Evolutionary conservation across 1,140 invertebrate species (phyloP).

Genomic region (Drosophila kepulauana): DNA sequence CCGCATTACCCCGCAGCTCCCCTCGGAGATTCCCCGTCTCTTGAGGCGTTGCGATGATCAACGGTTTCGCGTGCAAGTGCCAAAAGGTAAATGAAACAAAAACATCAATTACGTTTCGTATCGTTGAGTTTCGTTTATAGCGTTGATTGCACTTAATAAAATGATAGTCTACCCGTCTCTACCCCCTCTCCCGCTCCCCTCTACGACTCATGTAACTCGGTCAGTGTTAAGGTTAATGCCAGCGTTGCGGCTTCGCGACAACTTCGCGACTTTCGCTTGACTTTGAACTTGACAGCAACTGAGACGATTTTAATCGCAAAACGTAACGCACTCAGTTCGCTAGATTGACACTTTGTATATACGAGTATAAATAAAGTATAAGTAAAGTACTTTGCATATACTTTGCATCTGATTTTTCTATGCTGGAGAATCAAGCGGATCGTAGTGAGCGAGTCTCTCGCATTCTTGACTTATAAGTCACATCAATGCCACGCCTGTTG

Average conservation of each 20-base stretch:
- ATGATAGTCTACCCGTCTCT: not conserved
- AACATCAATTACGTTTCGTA: conserved; percentile 40
- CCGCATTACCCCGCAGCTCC: not conserved
- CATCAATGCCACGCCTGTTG: not conserved
- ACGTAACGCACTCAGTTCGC: not conserved
- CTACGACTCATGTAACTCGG: conserved; percentile 19
- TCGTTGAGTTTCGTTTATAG: conserved; percentile 1
- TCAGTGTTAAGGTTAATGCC: conserved; percentile 46
- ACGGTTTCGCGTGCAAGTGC: conserved; percentile 64
- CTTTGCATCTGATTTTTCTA: not conserved
- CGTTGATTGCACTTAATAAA: conserved; percentile 20
- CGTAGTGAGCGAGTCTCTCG: not conserved
- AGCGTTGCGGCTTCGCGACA: not conserved
- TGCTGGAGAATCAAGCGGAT: not conserved
- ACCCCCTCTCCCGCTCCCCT: not conserved
- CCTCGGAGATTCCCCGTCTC: not conserved
- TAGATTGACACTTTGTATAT: not conserved
- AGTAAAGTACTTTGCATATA: not conserved
- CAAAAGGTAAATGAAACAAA: conserved; percentile 50
- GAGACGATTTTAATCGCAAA: not conserved
- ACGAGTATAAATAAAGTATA: too few species aligned
- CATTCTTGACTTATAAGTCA: conserved; percentile 11
- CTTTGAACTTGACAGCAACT: conserved; percentile 44
- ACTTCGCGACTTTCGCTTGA: conserved; percentile 32
- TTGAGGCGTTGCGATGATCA: conserved; percentile 29